Evolutionary conservation across 2,113 vertebrate genomes (phyloP), one percentile per base, ranked within the genome.

Genomic region (Cebus imitator): DNA sequence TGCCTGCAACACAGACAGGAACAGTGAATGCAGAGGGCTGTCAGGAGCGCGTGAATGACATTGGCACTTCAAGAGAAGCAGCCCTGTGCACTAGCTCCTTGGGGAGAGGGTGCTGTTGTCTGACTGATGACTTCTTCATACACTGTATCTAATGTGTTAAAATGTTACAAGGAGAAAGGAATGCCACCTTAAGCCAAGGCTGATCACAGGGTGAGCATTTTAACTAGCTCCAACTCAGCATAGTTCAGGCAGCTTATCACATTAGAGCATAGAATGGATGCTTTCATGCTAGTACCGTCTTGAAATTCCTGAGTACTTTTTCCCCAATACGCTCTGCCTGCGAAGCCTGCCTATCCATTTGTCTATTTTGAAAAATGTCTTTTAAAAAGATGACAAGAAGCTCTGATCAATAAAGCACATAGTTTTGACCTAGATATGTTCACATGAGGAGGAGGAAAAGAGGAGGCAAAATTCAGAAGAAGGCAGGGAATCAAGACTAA

Each of bases 291-390:
- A 25, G 16, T 78, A 8, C 32, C 18, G 3, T 48, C 14, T 80
- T 94, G 30, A 75, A 21, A 8, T 80, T 43, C 13, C 43, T 61
- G 11, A 20, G 25, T 30, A 16, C 6, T 88, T 79, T 82, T 18
- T 0, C 1, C 43, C 40, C 55, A 0, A 4, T 48, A 23, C 0
- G 0, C 16, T 48, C 5, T 76, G 13, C 30, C 35, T 48, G 0
- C 48, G 6, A 4, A 81, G 17, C 10, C 11, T 50, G 3, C 5
- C 25, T 48, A 5, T 43, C 6, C 11, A 50, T 57, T 66, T 45
- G 9, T n/a, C 8, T 72, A 1, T 79, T 48, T 86, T 40, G 7
- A 25, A 50, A 96, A 89, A 87, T 7, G 4, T 45, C 48, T 37
- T 37, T 37, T 61, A 32, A 64, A n/a, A 85, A 84, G 55, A 78